Conservation (phyloP, 92 coral and sea anemone species). For the Heliopora coerulea region DNA sequence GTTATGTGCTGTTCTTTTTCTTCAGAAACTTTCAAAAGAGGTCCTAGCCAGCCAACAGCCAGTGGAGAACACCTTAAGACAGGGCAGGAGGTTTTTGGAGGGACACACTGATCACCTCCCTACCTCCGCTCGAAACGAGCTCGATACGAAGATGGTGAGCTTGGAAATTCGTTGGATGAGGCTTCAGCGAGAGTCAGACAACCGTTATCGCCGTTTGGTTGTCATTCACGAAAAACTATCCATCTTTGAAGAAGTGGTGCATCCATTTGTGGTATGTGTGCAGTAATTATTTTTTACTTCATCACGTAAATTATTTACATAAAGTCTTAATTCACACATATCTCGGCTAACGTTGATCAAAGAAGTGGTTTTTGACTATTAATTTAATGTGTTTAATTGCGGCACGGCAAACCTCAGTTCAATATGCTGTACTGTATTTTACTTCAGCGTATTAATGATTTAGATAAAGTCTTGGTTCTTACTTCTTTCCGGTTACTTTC, state of each 20-base stretch:
- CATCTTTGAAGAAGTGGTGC: constrained; percentile 85
- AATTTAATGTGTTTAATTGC: too few relatives aligned
- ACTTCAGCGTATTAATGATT: too few relatives aligned
- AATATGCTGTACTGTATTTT: too few relatives aligned
- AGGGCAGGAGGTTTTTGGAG: constrained; percentile 83
- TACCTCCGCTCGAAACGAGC: constrained; percentile 70
- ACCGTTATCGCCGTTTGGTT: constrained; percentile 94
- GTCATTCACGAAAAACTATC: constrained; percentile 92
- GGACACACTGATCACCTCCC: constrained; percentile 77
- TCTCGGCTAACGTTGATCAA: too few relatives aligned
- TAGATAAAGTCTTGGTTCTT: too few relatives aligned
- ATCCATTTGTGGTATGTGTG: constrained; percentile 92
- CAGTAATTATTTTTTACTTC: neutral
- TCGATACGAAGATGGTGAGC: constrained; percentile 94
- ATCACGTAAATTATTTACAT: neutral
- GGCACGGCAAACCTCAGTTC: too few relatives aligned
- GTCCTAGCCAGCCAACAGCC: constrained; percentile 95
- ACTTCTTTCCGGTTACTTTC: too few relatives aligned
- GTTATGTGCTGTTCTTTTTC: neutral
- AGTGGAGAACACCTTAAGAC: constrained; percentile 78
- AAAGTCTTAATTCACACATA: neutral
- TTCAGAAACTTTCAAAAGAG: constrained; percentile 88
- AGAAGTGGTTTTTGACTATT: too few relatives aligned
- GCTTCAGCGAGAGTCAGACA: constrained; percentile 95
- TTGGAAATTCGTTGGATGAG: constrained; percentile 92